Base-by-base conservation (phyloP, 2,888 invertebrate genomes). In the Drepana falcataria region DNA sequence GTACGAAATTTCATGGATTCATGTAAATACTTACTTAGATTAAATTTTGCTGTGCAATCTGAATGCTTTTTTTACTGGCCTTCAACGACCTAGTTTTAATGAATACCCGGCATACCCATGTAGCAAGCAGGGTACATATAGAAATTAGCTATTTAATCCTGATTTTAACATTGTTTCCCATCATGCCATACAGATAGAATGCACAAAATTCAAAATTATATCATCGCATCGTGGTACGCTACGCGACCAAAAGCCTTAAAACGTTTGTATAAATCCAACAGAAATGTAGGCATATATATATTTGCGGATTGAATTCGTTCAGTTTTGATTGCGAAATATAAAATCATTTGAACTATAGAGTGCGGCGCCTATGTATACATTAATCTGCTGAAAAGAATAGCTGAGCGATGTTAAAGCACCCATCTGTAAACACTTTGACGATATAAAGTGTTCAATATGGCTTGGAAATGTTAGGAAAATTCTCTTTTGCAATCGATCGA, bases 401-500 rank as follows among this genome's bases (percentile, higher is more conserved):
- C 65, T 66, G 70, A 71, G 62, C 69, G 62, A 63, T 60, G 68
- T 68, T 69, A 68, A 73, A 55, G 65, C 60, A 66, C 64, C 74
- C 77, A 77, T 81, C 78, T 77, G 76, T 76, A 79, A 79, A 77
- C 78, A 78, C 79, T 80, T 75, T 75, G 75, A 66, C 78, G 70
- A 75, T 78, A 77, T 73, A 78, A 82, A 79, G 73, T 81, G 83
- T 85, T 85, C 83, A 81, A 83, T 87, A 85, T 78, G 68, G 76
- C 67, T 73, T 76, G 83, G 77, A 83, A 84, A 83, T 78, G 71
- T 71, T 74, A 78, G 75, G 82, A 84, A 85, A 85, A 82, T 81
- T 84, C 77, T 75, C 64, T 69, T 74, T 64, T 69, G 72, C 73
- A 75, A 87, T 87, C 89, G 88, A 89, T 90, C 83, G 82, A 75